A percentile compares a stretch with the other conserved stretches of the same genome.
These are phyloP conservation scores for Hystrix cristata DNA, from an alignment of 2,113 vertebrate species.

Conservation along the genomic window DNA sequence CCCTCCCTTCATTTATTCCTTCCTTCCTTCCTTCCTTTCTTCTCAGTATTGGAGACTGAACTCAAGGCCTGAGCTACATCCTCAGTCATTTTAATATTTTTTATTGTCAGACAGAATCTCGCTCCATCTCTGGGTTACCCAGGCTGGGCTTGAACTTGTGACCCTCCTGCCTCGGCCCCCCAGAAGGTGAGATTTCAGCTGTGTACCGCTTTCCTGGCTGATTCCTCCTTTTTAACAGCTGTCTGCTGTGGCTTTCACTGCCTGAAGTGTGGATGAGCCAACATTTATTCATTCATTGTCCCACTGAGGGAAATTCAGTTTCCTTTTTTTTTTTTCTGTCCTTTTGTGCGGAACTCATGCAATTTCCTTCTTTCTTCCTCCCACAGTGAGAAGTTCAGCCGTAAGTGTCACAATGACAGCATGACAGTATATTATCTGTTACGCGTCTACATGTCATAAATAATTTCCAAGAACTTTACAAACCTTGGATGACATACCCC, in stretches of 20 bases:
- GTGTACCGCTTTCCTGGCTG: too few relatives aligned
- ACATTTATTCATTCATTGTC: neutral
- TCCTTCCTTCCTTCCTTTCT: neutral
- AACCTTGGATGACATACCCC: neutral
- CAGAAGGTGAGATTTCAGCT: neutral
- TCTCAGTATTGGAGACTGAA: neutral
- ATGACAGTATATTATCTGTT: neutral
- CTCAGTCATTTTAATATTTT: neutral
- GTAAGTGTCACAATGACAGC: neutral
- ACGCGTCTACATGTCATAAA: neutral
- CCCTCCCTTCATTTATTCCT: neutral
- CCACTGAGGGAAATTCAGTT: neutral
- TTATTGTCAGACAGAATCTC: neutral
- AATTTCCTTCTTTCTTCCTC: neutral
- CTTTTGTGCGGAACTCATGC: neutral
- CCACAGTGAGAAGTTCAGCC: neutral
- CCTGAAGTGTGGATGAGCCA: accelerated
- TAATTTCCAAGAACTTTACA: neutral
- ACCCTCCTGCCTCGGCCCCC: neutral
- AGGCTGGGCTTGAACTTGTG: neutral
- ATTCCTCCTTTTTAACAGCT: neutral
- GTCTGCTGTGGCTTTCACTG: accelerated
- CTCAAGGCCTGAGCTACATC: neutral
- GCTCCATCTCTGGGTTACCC: neutral
- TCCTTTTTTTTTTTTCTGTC: neutral